Evolutionary conservation across 1,140 invertebrate genomes (phyloP), one percentile per base, ranked within the genome.

Genomic region (Vanessa atalanta): DNA sequence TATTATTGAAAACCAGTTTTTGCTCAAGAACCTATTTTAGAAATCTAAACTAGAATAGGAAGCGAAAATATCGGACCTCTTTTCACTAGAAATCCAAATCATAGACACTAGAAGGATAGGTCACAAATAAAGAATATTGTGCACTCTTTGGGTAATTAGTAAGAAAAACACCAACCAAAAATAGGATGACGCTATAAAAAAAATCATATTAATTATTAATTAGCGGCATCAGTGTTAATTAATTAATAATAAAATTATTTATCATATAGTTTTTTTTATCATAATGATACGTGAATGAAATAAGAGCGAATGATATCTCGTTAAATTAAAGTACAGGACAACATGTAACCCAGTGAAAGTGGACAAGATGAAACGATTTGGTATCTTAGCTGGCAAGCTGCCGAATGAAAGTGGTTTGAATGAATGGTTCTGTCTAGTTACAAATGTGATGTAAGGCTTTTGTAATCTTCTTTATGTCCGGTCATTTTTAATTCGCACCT

Each of bases 1-100:
- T 77, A 61, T 67, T 53, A 64, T 60, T 51, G 55, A n/a, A 72
- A 73, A 73, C 73, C 61, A 48, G 73, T 75, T 78, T 67, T 70
- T 61, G 26, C 63, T 75, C 55, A 23, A 69, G 53, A 70, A 55
- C 65, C 47, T 70, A 70, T 78, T 67, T 75, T 77, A 83, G 82
- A 80, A 84, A 85, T 83, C 80, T 83, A 76, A 77, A 80, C 78
- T 70, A 73, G 77, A 75, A 65, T 69, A 76, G 67, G 77, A 80
- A 82, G 76, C 76, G 70, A 82, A 68, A 76, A 65, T 31, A 53
- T 43, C 60, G 23, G 15, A 55, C 23, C 55, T 47, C 72, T 74
- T 78, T 78, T 75, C 72, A 74, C 60, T 68, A 67, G 70, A 67
- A 69, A 69, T 61, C 57, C 53, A 12, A 57, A 57, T 23, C 16